phyloP scores from a whole-genome alignment of 2,888 invertebrate species.

The Metacarcinus magister region DNA sequence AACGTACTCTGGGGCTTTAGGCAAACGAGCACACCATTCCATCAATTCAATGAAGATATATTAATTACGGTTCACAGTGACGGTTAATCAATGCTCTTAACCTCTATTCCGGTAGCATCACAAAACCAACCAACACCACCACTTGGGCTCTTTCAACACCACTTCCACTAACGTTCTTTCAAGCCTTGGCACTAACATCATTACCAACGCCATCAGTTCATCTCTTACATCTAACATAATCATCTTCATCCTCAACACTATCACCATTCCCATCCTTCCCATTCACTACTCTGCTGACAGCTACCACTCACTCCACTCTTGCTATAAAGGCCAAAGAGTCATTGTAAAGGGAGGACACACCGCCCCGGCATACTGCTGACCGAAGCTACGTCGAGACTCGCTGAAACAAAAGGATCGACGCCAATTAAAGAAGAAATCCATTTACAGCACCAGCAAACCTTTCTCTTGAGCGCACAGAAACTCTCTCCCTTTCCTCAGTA shows the following conservation, averaged over 20 bases:
- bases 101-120: background rate
- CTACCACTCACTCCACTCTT: too few relatives aligned
- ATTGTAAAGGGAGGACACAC: background rate
- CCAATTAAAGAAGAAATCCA: slow-evolving; percentile 26
- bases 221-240: background rate
- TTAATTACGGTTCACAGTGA: background rate
- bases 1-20: background rate
- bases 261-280: background rate
- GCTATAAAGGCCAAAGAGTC: background rate
- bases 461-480: background rate
- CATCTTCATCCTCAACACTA: slow-evolving; percentile 7
- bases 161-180: background rate
- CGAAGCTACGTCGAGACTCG: slow-evolving; percentile 3
- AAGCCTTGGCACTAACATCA: background rate
- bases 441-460: slow-evolving; percentile 26
- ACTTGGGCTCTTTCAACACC: background rate
- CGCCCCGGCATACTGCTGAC: background rate
- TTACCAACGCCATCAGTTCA: background rate
- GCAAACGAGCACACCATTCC: background rate
- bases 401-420: slow-evolving; percentile 15
- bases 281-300: background rate
- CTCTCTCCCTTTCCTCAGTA: background rate
- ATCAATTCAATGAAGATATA: background rate
- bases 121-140: background rate
- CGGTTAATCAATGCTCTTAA: background rate